Percentiles rank a stretch among this genome's conserved stretches.
Evolutionary conservation across 92 coral and sea anemone species (phyloP).

Genomic region (Diadumene lineata): DNA sequence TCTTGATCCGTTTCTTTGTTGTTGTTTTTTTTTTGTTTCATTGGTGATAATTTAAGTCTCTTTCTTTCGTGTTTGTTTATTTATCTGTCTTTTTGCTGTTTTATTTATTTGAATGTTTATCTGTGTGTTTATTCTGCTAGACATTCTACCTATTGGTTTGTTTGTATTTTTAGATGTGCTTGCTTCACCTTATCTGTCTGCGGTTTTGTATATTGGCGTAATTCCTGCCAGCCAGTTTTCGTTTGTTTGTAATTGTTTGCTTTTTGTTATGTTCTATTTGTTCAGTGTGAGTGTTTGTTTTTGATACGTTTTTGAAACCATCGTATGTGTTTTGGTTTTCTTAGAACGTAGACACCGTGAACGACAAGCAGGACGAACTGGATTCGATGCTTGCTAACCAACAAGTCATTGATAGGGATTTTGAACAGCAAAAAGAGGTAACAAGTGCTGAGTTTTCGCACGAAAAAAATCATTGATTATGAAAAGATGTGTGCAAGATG

Average conservation of each 20-base stretch:
- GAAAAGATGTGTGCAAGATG: no score
- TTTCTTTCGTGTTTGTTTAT: background rate
- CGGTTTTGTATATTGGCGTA: no score
- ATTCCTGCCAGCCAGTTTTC: background rate
- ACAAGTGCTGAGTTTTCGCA: background rate
- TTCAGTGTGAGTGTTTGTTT: background rate
- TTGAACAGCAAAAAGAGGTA: background rate
- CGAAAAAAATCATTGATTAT: background rate
- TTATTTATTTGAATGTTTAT: background rate
- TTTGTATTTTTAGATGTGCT: no score
- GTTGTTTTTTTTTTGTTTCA: background rate
- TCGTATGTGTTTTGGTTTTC: background rate
- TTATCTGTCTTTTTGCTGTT: background rate
- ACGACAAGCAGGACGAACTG: conserved; percentile 4
- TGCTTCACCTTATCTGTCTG: no score
- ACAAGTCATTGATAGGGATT: background rate
- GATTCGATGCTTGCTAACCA: background rate
- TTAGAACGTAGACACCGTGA: background rate
- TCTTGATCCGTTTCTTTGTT: background rate
- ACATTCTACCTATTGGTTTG: no score
- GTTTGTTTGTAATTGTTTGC: background rate
- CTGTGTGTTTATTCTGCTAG: background rate
- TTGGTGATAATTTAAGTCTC: no score
- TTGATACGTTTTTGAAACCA: background rate
- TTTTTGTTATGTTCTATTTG: background rate